These are phyloP conservation scores for Catotricha subobsoleta DNA, from an alignment of 2,888 invertebrate species.

Conservation along the genomic window DNA sequence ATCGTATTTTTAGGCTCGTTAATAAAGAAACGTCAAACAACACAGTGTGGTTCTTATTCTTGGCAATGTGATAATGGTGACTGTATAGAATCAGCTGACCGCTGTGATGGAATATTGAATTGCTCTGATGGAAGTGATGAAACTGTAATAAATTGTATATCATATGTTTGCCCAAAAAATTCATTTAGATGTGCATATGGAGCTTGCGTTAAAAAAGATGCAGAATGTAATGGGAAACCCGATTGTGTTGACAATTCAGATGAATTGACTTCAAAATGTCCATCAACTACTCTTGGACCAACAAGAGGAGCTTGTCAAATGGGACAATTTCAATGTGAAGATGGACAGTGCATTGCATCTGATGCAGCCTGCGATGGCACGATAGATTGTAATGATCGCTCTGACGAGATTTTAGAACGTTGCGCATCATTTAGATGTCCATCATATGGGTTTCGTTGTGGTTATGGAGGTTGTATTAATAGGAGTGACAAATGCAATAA, in stretches of 20 bases:
- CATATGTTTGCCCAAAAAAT: conserved; percentile 8
- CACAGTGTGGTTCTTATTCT: background rate
- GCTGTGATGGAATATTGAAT: conserved; percentile 18
- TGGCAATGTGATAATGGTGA: conserved; percentile 9
- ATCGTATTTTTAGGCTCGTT: no score
- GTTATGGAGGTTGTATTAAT: conserved; percentile 18
- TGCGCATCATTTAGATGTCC: conserved; percentile 30
- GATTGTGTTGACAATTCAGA: conserved; percentile 12
- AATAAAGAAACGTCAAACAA: no score
- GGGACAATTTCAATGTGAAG: conserved; percentile 4
- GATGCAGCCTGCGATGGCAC: conserved; percentile 23
- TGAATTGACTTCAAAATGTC: conserved; percentile 4
- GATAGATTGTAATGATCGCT: conserved; percentile 8
- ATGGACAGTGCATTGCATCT: conserved; percentile 10
- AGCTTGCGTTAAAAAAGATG: conserved; percentile 37
- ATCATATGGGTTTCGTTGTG: conserved; percentile 23
- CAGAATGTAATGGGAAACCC: conserved; percentile 26
- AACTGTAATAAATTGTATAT: conserved; percentile 10
- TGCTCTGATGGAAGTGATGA: conserved; percentile 17
- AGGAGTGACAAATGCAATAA: conserved; percentile 15
- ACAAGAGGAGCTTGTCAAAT: background rate
- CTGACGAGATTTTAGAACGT: conserved; percentile 14
- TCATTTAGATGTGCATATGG: conserved; percentile 43
- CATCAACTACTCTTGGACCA: background rate
- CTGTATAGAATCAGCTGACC: background rate